Conservation (phyloP, 2,113 vertebrate species). For the Ceuthmochares aereus region DNA sequence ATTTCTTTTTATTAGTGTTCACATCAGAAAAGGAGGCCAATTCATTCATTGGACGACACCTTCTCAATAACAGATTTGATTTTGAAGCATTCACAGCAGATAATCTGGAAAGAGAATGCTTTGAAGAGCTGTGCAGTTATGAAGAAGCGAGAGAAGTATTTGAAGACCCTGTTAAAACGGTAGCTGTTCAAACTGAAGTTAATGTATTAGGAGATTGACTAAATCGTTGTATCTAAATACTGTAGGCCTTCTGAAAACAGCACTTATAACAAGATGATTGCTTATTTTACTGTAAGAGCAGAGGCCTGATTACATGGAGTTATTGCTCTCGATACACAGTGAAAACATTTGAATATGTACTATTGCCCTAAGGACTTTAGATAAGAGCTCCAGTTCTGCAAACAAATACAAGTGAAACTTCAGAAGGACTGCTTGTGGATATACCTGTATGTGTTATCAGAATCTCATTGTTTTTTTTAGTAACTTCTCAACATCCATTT, state of each 20-base stretch:
- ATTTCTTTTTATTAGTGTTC: constrained; percentile 82
- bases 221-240: neutral
- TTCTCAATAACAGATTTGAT: constrained; percentile 92
- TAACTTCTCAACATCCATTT: neutral
- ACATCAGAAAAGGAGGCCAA: constrained; percentile 85
- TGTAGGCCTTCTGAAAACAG: neutral
- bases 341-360: neutral
- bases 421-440: neutral
- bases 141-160: constrained; percentile 95
- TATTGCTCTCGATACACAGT: neutral
- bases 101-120: constrained; percentile 92
- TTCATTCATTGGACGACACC: constrained; percentile 86
- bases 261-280: neutral
- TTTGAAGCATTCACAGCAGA: constrained; percentile 90
- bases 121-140: constrained; percentile 91
- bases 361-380: neutral
- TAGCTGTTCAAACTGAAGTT: constrained; percentile 57
- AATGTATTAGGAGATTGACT: neutral
- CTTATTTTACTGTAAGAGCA: neutral
- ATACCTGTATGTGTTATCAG: neutral
- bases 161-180: constrained; percentile 85
- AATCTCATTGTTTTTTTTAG: neutral
- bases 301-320: neutral
- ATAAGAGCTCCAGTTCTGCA: neutral
- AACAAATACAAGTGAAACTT: neutral